Percentiles rank a stretch among this genome's conserved stretches.
These are phyloP conservation scores for Limanda limanda DNA, from an alignment of 2,113 vertebrate genomes.

Conservation along the genomic window DNA sequence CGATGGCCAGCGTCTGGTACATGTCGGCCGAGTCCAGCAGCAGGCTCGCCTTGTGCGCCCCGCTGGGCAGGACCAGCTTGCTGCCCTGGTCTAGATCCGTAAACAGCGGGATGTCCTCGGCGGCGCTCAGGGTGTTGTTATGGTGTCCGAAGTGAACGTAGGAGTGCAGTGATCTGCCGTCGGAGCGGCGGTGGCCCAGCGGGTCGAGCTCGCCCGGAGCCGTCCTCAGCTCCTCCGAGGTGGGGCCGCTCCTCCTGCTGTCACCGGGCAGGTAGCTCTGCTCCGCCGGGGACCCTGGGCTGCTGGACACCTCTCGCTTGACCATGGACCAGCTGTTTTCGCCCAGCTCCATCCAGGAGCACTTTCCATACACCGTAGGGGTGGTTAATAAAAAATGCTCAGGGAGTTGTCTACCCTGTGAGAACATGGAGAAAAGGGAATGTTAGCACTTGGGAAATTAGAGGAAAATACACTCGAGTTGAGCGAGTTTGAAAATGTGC, in stretches of 20 bases:
- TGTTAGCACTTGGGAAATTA: background rate
- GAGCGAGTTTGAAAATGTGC: conserved; percentile 1
- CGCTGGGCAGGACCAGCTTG: conserved; percentile 92
- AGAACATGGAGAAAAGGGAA: background rate
- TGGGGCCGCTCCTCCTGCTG: conserved; percentile 82
- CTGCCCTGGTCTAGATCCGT: conserved; percentile 94
- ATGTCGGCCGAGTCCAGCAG: conserved; percentile 92
- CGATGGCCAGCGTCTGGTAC: conserved; percentile 95
- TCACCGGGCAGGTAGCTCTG: conserved; percentile 83
- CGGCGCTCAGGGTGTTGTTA: conserved; percentile 78
- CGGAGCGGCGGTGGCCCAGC: conserved; percentile 78
- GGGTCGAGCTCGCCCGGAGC: conserved; percentile 79
- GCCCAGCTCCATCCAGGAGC: conserved; percentile 97
- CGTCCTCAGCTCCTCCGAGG: conserved; percentile 82
- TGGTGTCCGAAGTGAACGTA: conserved; percentile 87
- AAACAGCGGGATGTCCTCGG: conserved; percentile 94
- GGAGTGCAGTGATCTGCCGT: conserved; percentile 85
- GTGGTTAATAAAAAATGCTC: conserved; percentile 70
- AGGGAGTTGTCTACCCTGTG: conserved; percentile 72
- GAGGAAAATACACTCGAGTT: background rate
- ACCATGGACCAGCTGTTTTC: conserved; percentile 94
- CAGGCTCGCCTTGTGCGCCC: conserved; percentile 86
- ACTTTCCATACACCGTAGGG: conserved; percentile 78
- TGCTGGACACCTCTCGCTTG: conserved; percentile 89
- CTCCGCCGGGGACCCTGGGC: conserved; percentile 84